Conservation (phyloP, 2,888 invertebrate genomes). For the Trichopria drosophilae region DNA sequence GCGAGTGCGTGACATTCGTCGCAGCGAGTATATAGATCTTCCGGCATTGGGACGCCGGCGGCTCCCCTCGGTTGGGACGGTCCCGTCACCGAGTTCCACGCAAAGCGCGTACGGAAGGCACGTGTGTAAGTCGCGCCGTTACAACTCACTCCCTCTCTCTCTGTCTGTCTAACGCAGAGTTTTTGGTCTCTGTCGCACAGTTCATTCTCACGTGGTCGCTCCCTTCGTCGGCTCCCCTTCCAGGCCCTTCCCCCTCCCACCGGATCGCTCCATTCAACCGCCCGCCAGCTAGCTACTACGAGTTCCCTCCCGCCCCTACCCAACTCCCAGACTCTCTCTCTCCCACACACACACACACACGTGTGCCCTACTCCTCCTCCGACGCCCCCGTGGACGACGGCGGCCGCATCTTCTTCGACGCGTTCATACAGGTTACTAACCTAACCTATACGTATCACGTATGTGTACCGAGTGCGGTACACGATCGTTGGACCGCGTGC, state of each 20-base stretch:
- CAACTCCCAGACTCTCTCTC: constrained; percentile 17
- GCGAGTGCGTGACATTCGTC: constrained; percentile 2
- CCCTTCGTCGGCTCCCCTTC: constrained; percentile 29
- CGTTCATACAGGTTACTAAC: constrained; percentile 47
- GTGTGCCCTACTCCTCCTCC: constrained; percentile 31
- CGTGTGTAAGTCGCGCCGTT: constrained; percentile 42
- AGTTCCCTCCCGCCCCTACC: too few relatives aligned
- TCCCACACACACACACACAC: constrained; percentile 2
- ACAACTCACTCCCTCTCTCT: constrained; percentile 13
- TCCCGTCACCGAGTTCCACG: too few relatives aligned
- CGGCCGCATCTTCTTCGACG: too few relatives aligned
- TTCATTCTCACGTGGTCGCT: too few relatives aligned
- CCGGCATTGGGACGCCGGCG: constrained; percentile 22
- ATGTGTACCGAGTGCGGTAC: too few relatives aligned
- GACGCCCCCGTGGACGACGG: too few relatives aligned
- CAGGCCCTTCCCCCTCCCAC: constrained; percentile 23
- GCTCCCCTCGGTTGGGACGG: too few relatives aligned
- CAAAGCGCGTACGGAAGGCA: constrained; percentile 44
- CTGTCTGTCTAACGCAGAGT: too few relatives aligned
- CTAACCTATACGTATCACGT: too few relatives aligned
- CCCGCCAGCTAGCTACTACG: too few relatives aligned
- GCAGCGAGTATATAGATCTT: neutral
- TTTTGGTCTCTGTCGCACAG: too few relatives aligned
- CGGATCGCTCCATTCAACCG: constrained; percentile 44
- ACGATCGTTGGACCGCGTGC: too few relatives aligned